Conservation (phyloP, 2,888 invertebrate species). For the Euspilapteryx auroguttella region DNA sequence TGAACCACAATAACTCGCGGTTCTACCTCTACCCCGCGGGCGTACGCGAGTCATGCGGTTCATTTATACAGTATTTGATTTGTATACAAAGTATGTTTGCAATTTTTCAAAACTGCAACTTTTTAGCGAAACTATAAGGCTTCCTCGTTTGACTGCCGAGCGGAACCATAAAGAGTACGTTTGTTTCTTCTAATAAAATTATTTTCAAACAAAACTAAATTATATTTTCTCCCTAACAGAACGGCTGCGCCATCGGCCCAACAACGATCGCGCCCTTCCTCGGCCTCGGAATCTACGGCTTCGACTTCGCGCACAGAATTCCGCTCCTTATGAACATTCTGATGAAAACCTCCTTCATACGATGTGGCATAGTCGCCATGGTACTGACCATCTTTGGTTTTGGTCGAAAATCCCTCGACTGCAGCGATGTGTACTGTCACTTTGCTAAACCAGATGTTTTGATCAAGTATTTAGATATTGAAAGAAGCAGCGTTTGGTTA, state of each 20-base stretch:
- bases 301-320: slow-evolving; percentile 68
- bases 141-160: too few species aligned
- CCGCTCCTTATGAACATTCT: slow-evolving; percentile 61
- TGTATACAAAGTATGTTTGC: too few species aligned
- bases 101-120: too few species aligned
- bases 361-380: slow-evolving; percentile 66
- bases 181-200: too few species aligned
- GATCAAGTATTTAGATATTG: slow-evolving; percentile 62
- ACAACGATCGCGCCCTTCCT: slow-evolving; percentile 67
- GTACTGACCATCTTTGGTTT: slow-evolving; percentile 67
- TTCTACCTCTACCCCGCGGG: too few species aligned
- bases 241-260: slow-evolving; percentile 70
- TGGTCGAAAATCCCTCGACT: slow-evolving; percentile 55
- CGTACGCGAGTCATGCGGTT: too few species aligned
- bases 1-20: too few species aligned
- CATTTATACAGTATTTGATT: too few species aligned
- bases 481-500: slow-evolving; percentile 55
- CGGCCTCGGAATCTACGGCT: slow-evolving; percentile 69
- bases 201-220: background rate
- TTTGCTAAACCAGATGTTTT: slow-evolving; percentile 67
- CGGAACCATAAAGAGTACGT: too few species aligned
- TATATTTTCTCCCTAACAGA: slow-evolving; percentile 41
- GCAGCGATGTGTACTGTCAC: slow-evolving; percentile 65
- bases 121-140: too few species aligned
- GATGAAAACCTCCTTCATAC: slow-evolving; percentile 68